Evolutionary conservation across 35 echinoderm and acorn worm genomes (phyloP).

Genomic region (Apostichopus californicus): DNA sequence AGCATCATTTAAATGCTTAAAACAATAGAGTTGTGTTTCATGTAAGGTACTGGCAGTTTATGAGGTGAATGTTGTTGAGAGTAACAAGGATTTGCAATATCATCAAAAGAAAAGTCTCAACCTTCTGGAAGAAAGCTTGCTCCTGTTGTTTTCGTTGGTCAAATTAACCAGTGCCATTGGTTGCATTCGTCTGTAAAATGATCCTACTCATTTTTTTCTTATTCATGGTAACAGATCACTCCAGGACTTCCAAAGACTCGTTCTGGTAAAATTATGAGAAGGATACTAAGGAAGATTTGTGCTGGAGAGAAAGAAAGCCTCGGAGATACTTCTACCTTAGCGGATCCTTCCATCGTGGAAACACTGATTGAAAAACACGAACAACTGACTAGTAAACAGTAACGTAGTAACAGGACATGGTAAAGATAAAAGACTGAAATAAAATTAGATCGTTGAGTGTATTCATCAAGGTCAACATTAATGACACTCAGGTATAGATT

Average conservation of each 20-base stretch:
- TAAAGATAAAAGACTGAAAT: too few relatives aligned
- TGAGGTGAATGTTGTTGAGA: too few relatives aligned
- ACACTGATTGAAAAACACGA: background rate
- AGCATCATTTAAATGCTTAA: background rate
- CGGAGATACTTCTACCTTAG: constrained; percentile 51
- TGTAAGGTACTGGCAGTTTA: background rate
- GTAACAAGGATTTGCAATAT: too few relatives aligned
- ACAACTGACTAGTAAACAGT: constrained; percentile 1
- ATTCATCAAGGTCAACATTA: too few relatives aligned
- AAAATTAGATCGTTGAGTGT: too few relatives aligned
- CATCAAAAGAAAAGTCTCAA: background rate
- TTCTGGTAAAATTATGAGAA: too few relatives aligned
- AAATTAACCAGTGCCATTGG: background rate
- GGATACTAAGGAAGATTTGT: too few relatives aligned
- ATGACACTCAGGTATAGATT: too few relatives aligned
- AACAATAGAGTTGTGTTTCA: background rate
- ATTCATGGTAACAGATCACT: background rate
- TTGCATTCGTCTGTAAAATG: background rate
- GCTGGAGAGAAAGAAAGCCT: too few relatives aligned
- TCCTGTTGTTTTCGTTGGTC: background rate
- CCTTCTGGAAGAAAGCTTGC: background rate
- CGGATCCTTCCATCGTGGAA: constrained; percentile 92
- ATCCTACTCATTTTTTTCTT: too few relatives aligned
- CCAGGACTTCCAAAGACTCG: background rate
- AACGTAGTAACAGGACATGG: constrained; percentile 33